These are phyloP conservation scores for Schlechtendalia chinensis DNA, from an alignment of 1,140 invertebrate species.

Conservation along the genomic window DNA sequence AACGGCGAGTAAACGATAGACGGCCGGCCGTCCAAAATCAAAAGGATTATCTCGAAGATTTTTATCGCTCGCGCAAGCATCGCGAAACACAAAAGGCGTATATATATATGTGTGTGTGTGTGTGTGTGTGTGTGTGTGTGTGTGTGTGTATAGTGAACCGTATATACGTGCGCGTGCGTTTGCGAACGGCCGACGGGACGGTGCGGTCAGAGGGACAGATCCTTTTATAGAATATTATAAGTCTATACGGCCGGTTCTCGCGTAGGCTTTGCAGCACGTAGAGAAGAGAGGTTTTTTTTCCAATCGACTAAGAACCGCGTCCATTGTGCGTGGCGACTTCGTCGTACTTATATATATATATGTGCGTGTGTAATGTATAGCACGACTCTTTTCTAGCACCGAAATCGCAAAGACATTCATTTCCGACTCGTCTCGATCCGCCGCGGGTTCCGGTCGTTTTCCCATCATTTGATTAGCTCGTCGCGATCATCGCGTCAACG, in stretches of 20 bases:
- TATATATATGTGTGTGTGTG: not conserved
- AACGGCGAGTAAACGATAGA: not conserved
- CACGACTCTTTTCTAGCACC: not conserved
- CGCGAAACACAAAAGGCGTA: not conserved
- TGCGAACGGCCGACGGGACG: not conserved
- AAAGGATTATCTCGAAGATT: slow-evolving; percentile 8
- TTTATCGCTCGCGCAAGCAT: not conserved
- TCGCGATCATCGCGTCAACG: too few relatives aligned
- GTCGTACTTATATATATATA: too few relatives aligned
- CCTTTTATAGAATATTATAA: slow-evolving; percentile 10
- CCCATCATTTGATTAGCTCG: too few relatives aligned
- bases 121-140: too few relatives aligned
- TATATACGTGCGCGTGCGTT: not conserved
- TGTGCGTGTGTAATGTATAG: not conserved
- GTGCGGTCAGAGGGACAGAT: too few relatives aligned
- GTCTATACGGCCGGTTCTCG: not conserved
- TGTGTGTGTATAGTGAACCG: too few relatives aligned
- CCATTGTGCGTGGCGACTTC: not conserved
- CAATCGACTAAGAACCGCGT: slow-evolving; percentile 15
- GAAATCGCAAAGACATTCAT: not conserved
- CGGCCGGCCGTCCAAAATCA: not conserved
- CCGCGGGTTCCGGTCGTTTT: too few relatives aligned
- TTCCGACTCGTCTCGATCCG: not conserved
- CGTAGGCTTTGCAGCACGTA: not conserved
- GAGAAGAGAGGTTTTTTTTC: not conserved